phyloP scores from a whole-genome alignment of 2,113 vertebrate species.

The Eira barbara region DNA sequence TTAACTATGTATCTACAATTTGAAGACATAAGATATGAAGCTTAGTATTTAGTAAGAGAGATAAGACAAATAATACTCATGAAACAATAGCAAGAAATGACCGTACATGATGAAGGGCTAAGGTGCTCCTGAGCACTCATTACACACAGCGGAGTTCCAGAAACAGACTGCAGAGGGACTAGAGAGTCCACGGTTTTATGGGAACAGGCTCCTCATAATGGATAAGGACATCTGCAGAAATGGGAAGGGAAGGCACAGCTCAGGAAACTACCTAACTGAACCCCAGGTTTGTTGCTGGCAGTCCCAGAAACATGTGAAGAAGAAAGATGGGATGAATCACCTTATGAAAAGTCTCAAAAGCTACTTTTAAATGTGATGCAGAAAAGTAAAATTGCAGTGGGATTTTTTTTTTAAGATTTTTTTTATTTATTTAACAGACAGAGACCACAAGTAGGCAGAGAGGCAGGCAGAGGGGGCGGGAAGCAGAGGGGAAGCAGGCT shows the following conservation, averaged over 20 bases:
- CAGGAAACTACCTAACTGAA: not conserved
- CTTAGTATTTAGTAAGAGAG: not conserved
- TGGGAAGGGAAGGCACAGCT: not conserved
- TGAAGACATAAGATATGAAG: not conserved
- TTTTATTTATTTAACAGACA: too few species aligned
- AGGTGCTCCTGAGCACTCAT: not conserved
- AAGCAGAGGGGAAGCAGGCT: too few species aligned
- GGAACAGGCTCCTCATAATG: not conserved
- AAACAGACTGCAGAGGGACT: not conserved
- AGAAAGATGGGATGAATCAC: not conserved
- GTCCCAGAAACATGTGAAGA: not conserved
- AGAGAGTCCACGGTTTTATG: not conserved
- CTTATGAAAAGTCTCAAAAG: not conserved
- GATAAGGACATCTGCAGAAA: not conserved
- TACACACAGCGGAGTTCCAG: not conserved
- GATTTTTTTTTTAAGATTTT: too few species aligned
- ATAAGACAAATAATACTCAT: not conserved
- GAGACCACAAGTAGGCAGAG: too few species aligned
- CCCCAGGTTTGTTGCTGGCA: not conserved
- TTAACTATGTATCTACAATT: not conserved
- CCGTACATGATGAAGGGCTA: not conserved
- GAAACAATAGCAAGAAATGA: not conserved
- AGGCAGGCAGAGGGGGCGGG: too few species aligned
- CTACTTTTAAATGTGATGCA: not conserved
- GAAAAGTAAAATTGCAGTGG: not conserved